Evolutionary conservation across 1,140 invertebrate genomes (phyloP).

Genomic region (Helicoverpa armigera): DNA sequence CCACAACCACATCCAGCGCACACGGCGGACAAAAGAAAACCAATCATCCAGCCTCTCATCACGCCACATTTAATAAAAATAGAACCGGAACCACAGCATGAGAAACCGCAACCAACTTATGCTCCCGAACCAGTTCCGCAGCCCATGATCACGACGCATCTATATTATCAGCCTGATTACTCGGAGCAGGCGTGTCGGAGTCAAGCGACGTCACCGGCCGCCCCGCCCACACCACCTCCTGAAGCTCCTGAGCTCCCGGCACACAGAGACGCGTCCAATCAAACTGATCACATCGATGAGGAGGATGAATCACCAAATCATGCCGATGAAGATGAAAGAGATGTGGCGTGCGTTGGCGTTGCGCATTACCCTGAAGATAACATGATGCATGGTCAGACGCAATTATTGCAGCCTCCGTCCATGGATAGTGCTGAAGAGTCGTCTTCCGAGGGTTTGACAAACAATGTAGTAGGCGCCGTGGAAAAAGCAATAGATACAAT

Average conservation of each 20-base stretch:
- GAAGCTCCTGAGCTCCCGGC: conserved; percentile 86
- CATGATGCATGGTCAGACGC: conserved; percentile 60
- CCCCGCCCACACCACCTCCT: conserved; percentile 88
- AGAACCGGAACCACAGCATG: conserved; percentile 87
- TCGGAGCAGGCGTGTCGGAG: conserved; percentile 83
- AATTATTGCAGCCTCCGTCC: conserved; percentile 64
- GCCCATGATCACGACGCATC: conserved; percentile 85
- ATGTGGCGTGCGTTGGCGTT: conserved; percentile 82
- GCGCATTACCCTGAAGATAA: conserved; percentile 78
- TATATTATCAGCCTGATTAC: conserved; percentile 86
- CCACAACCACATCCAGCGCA: conserved; percentile 73
- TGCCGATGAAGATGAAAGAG: conserved; percentile 85
- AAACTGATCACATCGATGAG: conserved; percentile 90
- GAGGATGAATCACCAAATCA: conserved; percentile 84
- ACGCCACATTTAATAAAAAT: conserved; percentile 89
- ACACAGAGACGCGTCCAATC: conserved; percentile 93
- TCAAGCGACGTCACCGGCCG: conserved; percentile 86
- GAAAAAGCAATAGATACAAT: conserved; percentile 82
- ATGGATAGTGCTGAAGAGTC: conserved; percentile 80
- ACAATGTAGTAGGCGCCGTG: conserved; percentile 67
- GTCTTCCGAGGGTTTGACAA: conserved; percentile 71
- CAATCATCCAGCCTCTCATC: conserved; percentile 86
- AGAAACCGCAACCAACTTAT: conserved; percentile 76
- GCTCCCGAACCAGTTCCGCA: conserved; percentile 88
- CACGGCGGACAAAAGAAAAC: conserved; percentile 87